Percentiles rank a stretch among this genome's conserved stretches.
phyloP scores from a whole-genome alignment of 2,797 vertebrate species.

The Telmatherina bonti region DNA sequence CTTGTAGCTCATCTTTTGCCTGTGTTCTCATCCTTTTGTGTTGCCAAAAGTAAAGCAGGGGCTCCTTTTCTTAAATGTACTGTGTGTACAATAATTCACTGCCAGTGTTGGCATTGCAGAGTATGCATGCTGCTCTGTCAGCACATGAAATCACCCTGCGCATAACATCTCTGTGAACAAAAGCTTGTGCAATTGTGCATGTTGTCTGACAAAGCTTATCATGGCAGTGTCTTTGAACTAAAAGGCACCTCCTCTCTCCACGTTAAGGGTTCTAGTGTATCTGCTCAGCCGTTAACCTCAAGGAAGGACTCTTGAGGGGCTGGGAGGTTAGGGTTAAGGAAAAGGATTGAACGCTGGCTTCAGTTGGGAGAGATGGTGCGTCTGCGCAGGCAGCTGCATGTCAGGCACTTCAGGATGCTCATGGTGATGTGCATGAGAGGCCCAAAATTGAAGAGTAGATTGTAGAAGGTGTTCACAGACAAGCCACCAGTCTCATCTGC shows the following conservation, averaged over 20 bases:
- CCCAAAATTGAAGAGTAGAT: conserved; percentile 90
- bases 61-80: conserved; percentile 19
- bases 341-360: conserved; percentile 33
- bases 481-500: conserved; percentile 89
- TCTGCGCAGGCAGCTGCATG: conserved; percentile 87
- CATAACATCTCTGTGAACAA: conserved; percentile 40
- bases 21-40: conserved; percentile 19
- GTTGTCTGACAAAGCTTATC: conserved; percentile 71
- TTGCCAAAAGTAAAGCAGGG: conserved; percentile 16
- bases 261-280: conserved; percentile 60
- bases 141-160: conserved; percentile 52
- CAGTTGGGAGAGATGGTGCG: conserved; percentile 85
- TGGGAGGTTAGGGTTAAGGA: conserved; percentile 7
- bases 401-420: conserved; percentile 87
- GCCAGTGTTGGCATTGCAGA: conserved; percentile 27
- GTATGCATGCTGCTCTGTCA: conserved; percentile 26
- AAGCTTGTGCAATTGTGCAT: conserved; percentile 74
- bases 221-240: conserved; percentile 59
- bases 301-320: conserved; percentile 29
- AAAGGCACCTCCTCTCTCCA: conserved; percentile 34
- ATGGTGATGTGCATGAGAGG: conserved; percentile 88
- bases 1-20: conserved; percentile 26
- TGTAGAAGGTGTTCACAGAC: conserved; percentile 87
- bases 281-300: conserved; percentile 45
- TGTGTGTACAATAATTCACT: conserved; percentile 38